These are phyloP conservation scores for Lordiphosa fenestrarum DNA, from an alignment of 2,888 invertebrate species.

Conservation along the genomic window DNA sequence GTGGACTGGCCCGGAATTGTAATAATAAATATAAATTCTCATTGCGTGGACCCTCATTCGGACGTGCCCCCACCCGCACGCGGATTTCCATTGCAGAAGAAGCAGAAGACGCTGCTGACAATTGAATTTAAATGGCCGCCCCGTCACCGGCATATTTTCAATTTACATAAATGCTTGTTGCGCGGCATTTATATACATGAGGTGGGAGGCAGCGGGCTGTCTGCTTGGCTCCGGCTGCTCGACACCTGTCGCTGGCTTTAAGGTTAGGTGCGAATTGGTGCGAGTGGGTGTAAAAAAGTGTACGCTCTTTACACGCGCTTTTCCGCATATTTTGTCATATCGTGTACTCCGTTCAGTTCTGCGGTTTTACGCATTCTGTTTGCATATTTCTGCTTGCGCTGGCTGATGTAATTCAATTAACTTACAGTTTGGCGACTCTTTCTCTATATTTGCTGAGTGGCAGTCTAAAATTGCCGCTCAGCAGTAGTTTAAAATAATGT, in stretches of 20 bases:
- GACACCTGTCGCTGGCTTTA: constrained; percentile 50
- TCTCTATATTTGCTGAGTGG: constrained; percentile 8
- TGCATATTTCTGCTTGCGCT: constrained; percentile 45
- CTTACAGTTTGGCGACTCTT: constrained; percentile 12
- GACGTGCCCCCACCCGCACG: constrained; percentile 15
- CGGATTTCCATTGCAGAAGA: constrained; percentile 35
- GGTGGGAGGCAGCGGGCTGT: neutral
- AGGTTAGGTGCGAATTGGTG: constrained; percentile 52
- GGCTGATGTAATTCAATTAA: constrained; percentile 54
- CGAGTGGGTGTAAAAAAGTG: constrained; percentile 30
- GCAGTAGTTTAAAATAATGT: constrained; percentile 5
- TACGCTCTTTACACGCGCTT: constrained; percentile 54
- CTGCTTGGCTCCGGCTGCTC: constrained; percentile 11
- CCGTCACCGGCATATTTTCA: constrained; percentile 61
- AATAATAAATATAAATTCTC: constrained; percentile 62
- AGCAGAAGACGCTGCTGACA: constrained; percentile 53
- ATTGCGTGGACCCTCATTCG: constrained; percentile 36
- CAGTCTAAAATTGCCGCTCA: constrained; percentile 28
- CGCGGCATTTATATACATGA: constrained; percentile 49
- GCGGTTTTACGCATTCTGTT: constrained; percentile 47
- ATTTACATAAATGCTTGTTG: constrained; percentile 74
- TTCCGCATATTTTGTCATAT: constrained; percentile 45
- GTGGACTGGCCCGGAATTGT: constrained; percentile 51
- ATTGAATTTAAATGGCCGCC: constrained; percentile 73
- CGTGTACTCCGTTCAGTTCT: constrained; percentile 14